Percentiles rank a stretch among this genome's conserved stretches.
These are phyloP conservation scores for Schizopygopsis malacanthus DNA, from an alignment of 2,797 vertebrate species.

Conservation along the genomic window DNA sequence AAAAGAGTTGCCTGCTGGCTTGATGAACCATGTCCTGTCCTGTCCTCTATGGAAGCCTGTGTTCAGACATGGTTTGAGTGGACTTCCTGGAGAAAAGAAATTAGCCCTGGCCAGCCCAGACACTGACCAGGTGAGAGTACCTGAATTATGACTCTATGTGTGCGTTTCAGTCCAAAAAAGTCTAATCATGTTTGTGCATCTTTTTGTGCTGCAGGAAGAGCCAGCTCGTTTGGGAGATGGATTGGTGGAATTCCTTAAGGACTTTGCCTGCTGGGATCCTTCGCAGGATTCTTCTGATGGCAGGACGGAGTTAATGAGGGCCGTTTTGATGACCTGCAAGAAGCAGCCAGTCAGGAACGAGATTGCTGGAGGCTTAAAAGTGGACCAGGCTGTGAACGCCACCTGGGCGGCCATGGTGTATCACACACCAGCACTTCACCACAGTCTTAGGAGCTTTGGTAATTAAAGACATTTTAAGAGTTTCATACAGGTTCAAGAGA, in stretches of 20 bases:
- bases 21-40: conserved; percentile 86
- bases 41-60: conserved; percentile 96
- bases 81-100: conserved; percentile 50
- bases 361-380: conserved; percentile 86
- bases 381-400: conserved; percentile 96
- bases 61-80: conserved; percentile 87
- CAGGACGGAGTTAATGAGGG: conserved; percentile 87
- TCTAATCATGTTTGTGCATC: background rate
- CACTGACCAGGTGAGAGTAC: conserved; percentile 65
- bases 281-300: conserved; percentile 83
- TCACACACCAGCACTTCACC: conserved; percentile 90
- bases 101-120: background rate
- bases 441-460: conserved; percentile 89
- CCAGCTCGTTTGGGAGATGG: conserved; percentile 74
- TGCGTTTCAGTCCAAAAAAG: background rate
- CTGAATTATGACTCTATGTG: background rate
- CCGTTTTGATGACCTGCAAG: conserved; percentile 86
- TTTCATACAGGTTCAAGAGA: background rate
- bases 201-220: conserved; percentile 61
- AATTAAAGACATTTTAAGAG: conserved; percentile 61
- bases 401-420: conserved; percentile 97
- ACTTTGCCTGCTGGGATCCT: conserved; percentile 92
- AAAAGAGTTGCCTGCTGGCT: conserved; percentile 82
- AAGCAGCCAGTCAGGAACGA: conserved; percentile 90
- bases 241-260: conserved; percentile 85